Conservation (phyloP, 1,140 invertebrate species). For the Sycobia sp. region DNA sequence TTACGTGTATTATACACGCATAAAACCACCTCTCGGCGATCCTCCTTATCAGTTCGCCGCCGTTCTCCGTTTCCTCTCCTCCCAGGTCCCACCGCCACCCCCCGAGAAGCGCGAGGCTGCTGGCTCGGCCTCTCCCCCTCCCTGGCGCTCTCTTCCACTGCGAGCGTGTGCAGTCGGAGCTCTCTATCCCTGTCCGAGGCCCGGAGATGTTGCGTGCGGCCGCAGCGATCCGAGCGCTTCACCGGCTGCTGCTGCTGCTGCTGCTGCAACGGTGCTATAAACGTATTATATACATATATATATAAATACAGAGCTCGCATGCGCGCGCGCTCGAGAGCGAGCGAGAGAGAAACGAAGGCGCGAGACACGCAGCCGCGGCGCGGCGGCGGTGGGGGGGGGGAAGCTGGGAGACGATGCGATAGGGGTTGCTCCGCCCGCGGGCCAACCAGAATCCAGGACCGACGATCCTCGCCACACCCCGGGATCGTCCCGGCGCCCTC, state of each 20-base stretch:
- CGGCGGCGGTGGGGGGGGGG: constrained; percentile 19
- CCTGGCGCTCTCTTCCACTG: background rate
- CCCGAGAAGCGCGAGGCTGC: no score
- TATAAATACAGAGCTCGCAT: no score
- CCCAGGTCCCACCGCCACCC: background rate
- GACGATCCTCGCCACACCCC: constrained; percentile 58
- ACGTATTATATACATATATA: no score
- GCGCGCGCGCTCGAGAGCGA: no score
- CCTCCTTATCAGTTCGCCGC: no score
- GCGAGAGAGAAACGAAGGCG: no score
- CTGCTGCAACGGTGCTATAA: background rate
- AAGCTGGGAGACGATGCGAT: constrained; percentile 41
- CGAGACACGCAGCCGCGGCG: background rate
- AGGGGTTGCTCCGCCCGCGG: constrained; percentile 61
- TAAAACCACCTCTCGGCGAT: no score
- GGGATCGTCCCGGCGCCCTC: constrained; percentile 50
- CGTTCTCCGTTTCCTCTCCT: no score
- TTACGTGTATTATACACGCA: no score
- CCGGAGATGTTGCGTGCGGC: constrained; percentile 47
- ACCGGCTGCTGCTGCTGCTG: background rate
- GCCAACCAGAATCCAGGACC: constrained; percentile 57
- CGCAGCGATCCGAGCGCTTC: constrained; percentile 27
- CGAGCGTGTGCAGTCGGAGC: no score
- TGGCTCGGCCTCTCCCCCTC: background rate
- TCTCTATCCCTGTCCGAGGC: constrained; percentile 29